Evolutionary conservation across 1,140 invertebrate species (phyloP), one percentile per base, ranked within the genome.

Genomic region (Drosophila rufa): DNA sequence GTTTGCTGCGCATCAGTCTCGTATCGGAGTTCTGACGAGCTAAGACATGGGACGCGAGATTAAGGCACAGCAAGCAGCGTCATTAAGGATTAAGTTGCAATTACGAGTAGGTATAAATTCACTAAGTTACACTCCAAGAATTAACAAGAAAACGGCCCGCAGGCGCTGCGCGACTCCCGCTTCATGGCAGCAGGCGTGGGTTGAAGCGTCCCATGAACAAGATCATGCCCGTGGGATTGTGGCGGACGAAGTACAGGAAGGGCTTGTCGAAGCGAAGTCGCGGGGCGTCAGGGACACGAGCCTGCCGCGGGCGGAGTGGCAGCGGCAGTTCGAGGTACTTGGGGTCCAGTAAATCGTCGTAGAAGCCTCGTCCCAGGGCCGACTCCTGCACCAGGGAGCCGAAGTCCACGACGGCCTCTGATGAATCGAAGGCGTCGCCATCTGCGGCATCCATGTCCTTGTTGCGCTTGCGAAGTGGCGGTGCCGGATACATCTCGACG

Each of bases 191-290:
- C 83, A 97, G 94, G 93, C 96, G 94, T 14, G 96, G 97, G 93
- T 97, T 97, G 93, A 97, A 97, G 85, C 96, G 94, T 48, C 97
- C 97, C 94, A 97, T 96, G 85, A 97, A 96, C 42, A 98, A 93
- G 80, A 98, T 97, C 93, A 97, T 95, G 67, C 97, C 97, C 8
- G 96, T 96, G 3, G 97, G 97, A 93, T 97, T 97, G 90, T 98
- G 97, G 84, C 97, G 94, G 14, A 97, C 96, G 73, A 97, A 96
- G 90, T 96, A 98, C 5, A 98, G 93, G 94, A 98, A 98, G 2
- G 97, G 97, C 84, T 96, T 94, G 74, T 98, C 97, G 81, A 97
- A 96, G 80, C 96, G 95, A 71, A 98, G 94, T 84, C 96, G 94
- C 2, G 95, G 95, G 27, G 95, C 95, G 47, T 97, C 95, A 0